Conservation (phyloP, 2,888 invertebrate species). For the Eupithecia vulgata region DNA sequence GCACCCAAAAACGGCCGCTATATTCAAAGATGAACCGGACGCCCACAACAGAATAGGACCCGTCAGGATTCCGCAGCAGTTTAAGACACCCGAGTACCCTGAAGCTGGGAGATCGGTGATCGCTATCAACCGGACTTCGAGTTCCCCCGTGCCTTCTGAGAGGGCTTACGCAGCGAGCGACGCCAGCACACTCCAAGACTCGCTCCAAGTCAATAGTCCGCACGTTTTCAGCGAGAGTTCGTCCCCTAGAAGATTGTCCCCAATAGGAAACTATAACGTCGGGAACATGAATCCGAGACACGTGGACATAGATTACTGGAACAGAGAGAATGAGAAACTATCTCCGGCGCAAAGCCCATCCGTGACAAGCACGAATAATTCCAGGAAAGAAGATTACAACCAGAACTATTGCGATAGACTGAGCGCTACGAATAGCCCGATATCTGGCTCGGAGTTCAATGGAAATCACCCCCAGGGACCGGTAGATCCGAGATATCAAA, state of each 20-base stretch:
- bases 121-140: slow-evolving; percentile 65
- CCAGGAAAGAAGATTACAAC: slow-evolving; percentile 74
- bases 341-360: slow-evolving; percentile 68
- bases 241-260: slow-evolving; percentile 74
- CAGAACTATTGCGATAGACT: slow-evolving; percentile 75
- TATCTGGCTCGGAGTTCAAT: slow-evolving; percentile 68
- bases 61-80: slow-evolving; percentile 68
- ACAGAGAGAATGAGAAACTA: slow-evolving; percentile 66
- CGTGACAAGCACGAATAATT: slow-evolving; percentile 64
- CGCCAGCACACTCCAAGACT: slow-evolving; percentile 68
- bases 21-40: slow-evolving; percentile 62
- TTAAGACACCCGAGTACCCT: slow-evolving; percentile 53
- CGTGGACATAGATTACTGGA: slow-evolving; percentile 77
- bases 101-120: slow-evolving; percentile 63
- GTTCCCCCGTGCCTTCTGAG: slow-evolving; percentile 64
- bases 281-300: slow-evolving; percentile 82
- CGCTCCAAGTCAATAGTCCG: slow-evolving; percentile 68
- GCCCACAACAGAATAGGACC: slow-evolving; percentile 63
- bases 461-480: slow-evolving; percentile 68
- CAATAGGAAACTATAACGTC: slow-evolving; percentile 78
- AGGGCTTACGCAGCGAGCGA: slow-evolving; percentile 52
- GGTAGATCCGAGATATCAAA: slow-evolving; percentile 71
- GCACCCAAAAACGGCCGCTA: slow-evolving; percentile 57
- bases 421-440: slow-evolving; percentile 69
- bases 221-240: slow-evolving; percentile 76